Evolutionary conservation across 2,888 invertebrate species (phyloP).

Genomic region (Philaethria dido): DNA sequence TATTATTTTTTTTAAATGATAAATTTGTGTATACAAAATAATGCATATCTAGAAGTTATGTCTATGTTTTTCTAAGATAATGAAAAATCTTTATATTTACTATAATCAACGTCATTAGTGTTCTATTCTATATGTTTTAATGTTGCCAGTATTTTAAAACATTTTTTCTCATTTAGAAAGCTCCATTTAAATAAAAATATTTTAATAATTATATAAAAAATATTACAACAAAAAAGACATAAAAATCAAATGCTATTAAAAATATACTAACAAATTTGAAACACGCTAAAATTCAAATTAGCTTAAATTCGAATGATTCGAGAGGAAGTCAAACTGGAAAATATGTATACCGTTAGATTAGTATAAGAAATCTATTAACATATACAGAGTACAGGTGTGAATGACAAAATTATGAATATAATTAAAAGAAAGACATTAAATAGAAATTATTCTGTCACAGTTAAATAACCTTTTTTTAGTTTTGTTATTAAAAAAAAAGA

Average conservation of each 20-base stretch:
- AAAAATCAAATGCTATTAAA: neutral
- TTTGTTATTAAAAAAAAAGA: too few relatives aligned
- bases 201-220: neutral
- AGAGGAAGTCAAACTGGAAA: conserved; percentile 22
- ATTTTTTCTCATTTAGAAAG: neutral
- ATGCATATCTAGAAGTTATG: too few relatives aligned
- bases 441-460: neutral
- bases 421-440: neutral
- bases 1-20: too few relatives aligned
- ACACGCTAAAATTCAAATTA: conserved; percentile 1
- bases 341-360: conserved; percentile 9
- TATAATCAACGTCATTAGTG: neutral
- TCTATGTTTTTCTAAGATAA: neutral
- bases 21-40: too few relatives aligned
- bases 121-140: neutral
- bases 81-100: neutral
- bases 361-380: conserved; percentile 11
- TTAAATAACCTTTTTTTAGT: neutral
- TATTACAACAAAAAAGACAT: neutral
- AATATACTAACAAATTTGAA: neutral
- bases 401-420: neutral
- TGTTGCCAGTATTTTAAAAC: conserved; percentile 10
- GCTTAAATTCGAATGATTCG: neutral
- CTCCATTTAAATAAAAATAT: neutral
- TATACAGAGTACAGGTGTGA: conserved; percentile 5